Base-by-base conservation (phyloP, 2,888 invertebrate genomes). In the Eumerus sabulonum region DNA sequence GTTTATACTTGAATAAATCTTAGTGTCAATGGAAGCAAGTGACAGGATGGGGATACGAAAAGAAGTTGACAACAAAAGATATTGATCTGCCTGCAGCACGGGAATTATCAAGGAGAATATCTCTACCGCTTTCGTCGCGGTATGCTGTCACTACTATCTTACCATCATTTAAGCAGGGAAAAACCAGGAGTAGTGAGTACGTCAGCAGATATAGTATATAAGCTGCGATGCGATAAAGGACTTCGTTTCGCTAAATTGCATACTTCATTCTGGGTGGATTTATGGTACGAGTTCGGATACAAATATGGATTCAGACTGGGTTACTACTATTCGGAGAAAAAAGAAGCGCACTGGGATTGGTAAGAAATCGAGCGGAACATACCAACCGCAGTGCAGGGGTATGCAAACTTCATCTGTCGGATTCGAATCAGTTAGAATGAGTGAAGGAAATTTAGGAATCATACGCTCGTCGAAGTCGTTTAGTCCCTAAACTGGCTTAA, bases 41-140 rank as follows among this genome's bases (percentile, higher is more conserved):
- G 51, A 56, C 38, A 60, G 59, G 51, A 50, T 60, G 40, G 53
- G 67, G 62, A 63, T 72, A 63, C 59, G 57, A 60, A 27, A 51
- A 72, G 62, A 67, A 62, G 72, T 72, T 77, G 77, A 77, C 72
- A 77, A 77, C 77, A 72, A 62, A 77, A 67, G 72, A 77, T 77
- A 77, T 77, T 57, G 72, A 72, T 77, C 67, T 47, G 56, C 57
- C 51, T 77, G 72, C 77, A 57, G 50, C 45, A 11, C 9, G 62
- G 18, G 54, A 38, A 71, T 67, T 72, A 72, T 14, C 38, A 13
- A 17, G 48, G 53, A 54, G 48, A 42, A 36, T 42, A 18, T 14
- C 47, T 17, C 47, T 47, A 9, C 5, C 19, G 27, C 3, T 7
- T 27, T 27, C 27, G 47, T 17, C 47, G 54, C 35, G 17, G 13